Evolutionary conservation across 23 tunicate species (phyloP).

Genomic region (Styela clava): DNA sequence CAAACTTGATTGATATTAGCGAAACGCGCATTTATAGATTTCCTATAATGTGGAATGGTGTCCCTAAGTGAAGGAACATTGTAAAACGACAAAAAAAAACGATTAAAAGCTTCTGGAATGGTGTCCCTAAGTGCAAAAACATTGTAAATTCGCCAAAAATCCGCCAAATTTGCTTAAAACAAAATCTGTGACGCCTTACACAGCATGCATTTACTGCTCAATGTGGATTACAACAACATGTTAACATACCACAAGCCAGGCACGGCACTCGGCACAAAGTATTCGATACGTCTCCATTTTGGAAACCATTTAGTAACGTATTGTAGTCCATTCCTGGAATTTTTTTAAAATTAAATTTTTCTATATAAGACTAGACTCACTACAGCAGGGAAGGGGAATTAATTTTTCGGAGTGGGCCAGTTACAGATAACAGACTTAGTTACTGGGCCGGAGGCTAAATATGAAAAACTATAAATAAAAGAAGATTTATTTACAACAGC

Average conservation of each 20-base stretch:
- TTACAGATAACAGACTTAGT: neutral
- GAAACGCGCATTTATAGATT: no score
- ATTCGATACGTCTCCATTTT: neutral
- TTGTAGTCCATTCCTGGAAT: neutral
- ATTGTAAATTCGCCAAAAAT: neutral
- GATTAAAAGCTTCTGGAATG: no score
- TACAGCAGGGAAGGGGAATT: no score
- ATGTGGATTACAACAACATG: neutral
- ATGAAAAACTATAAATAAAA: neutral
- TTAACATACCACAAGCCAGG: conserved; percentile 1
- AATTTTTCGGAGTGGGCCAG: no score
- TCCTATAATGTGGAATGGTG: no score
- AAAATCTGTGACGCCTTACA: neutral
- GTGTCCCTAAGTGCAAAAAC: neutral
- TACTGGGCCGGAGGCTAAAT: no score
- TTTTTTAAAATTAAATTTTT: no score
- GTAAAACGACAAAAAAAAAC: no score
- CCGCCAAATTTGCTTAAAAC: neutral
- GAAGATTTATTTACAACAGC: neutral
- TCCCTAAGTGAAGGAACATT: no score
- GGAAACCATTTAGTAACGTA: neutral
- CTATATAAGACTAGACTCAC: neutral
- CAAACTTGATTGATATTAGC: no score
- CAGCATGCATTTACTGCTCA: no score
- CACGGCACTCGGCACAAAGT: conserved; percentile 8